Conservation (phyloP, 2,888 invertebrate genomes). For the Bimastos eiseni region DNA sequence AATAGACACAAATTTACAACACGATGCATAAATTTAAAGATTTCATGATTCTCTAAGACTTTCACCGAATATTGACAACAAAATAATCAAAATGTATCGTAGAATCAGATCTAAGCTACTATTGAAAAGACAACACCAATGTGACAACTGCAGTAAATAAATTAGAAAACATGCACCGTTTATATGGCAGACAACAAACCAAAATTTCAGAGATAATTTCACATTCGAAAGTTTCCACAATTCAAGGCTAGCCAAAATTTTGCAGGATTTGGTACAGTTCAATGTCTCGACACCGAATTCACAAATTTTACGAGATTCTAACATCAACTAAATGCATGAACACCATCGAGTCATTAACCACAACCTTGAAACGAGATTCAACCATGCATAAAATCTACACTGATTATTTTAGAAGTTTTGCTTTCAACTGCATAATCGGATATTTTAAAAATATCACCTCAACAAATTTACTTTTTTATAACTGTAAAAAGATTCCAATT, state of each 20-base stretch:
- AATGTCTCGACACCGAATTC: background rate
- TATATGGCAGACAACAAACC: background rate
- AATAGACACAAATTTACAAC: background rate
- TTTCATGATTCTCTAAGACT: background rate
- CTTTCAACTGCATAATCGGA: background rate
- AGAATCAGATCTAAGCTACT: background rate
- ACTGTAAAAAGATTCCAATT: background rate
- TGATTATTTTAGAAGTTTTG: background rate
- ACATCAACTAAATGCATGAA: background rate
- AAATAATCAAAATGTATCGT: background rate
- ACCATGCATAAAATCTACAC: background rate
- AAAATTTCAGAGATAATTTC: background rate
- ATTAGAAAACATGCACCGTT: background rate
- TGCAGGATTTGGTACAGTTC: background rate
- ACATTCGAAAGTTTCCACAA: background rate
- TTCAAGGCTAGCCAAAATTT: background rate
- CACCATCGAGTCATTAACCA: background rate
- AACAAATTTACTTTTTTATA: background rate
- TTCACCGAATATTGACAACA: background rate
- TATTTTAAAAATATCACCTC: background rate
- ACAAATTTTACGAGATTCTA: background rate
- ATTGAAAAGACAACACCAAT: background rate
- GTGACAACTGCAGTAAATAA: background rate
- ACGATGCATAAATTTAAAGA: background rate
- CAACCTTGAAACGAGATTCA: background rate